phyloP scores from a whole-genome alignment of 2,113 vertebrate genomes.

The Conger conger region DNA sequence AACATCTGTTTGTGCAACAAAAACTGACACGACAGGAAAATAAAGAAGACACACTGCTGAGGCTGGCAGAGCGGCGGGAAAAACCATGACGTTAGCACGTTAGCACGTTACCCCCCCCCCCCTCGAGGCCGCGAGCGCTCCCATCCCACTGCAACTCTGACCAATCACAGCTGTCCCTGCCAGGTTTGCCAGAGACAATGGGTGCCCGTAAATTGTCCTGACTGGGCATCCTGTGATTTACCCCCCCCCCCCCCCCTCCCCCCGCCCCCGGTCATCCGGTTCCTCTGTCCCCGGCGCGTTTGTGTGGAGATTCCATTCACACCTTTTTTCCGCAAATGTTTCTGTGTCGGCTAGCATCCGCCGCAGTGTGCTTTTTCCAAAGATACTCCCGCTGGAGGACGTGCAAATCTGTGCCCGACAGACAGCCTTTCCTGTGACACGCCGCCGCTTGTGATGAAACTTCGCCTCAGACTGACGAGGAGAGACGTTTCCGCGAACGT shows the following conservation, averaged over 20 bases:
- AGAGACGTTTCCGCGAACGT: not conserved
- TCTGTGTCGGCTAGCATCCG: not conserved
- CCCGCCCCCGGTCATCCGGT: not conserved
- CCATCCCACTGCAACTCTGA: not conserved
- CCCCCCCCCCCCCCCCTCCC: too few relatives aligned
- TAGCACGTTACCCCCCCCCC: too few relatives aligned
- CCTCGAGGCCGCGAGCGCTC: not conserved
- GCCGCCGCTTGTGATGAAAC: not conserved
- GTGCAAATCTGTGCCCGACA: not conserved
- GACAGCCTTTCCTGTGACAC: constrained; percentile 9
- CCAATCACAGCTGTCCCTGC: not conserved
- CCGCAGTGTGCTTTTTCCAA: not conserved
- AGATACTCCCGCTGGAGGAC: not conserved
- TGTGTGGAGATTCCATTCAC: constrained; percentile 23
- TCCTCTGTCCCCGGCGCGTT: not conserved
- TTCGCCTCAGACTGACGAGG: not conserved
- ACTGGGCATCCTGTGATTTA: constrained; percentile 7
- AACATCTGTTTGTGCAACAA: not conserved
- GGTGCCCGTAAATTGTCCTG: not conserved
- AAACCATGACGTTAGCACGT: constrained; percentile 7
- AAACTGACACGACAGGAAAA: not conserved
- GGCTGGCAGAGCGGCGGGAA: not conserved
- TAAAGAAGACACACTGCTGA: not conserved
- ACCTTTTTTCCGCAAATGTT: constrained; percentile 11
- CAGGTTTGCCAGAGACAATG: constrained; percentile 11